Percentiles rank a stretch among this genome's conserved stretches.
phyloP scores from a whole-genome alignment of 2,113 vertebrate species.

The Sebastes schlegelii region DNA sequence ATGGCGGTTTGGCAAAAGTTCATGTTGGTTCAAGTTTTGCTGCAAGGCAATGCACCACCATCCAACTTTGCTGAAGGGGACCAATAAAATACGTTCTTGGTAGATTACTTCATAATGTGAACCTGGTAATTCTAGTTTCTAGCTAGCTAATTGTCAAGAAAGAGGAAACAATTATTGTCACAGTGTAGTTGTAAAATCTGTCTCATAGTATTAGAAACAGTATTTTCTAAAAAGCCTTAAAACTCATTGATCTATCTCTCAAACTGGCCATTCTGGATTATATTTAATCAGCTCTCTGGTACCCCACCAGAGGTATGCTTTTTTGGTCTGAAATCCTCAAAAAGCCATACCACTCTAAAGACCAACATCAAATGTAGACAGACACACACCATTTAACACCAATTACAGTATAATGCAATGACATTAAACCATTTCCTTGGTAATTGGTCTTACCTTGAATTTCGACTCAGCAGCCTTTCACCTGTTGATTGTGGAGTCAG shows the following conservation, averaged over 20 bases:
- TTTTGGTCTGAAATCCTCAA: too few relatives aligned
- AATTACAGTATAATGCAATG: not conserved
- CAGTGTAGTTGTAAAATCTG: not conserved
- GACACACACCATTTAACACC: not conserved
- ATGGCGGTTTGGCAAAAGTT: too few relatives aligned
- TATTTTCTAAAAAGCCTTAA: not conserved
- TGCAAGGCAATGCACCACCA: too few relatives aligned
- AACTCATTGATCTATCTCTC: not conserved
- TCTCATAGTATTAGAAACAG: not conserved
- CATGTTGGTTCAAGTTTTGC: too few relatives aligned
- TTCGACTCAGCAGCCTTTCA: not conserved
- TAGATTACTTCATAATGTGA: too few relatives aligned
- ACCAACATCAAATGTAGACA: too few relatives aligned
- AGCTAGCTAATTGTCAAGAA: not conserved
- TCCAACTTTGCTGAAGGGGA: not conserved
- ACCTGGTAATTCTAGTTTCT: not conserved
- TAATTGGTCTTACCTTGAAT: conserved; percentile 22
- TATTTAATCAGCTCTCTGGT: not conserved
- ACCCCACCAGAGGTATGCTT: not conserved
- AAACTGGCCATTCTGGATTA: not conserved
- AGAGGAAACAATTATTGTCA: not conserved
- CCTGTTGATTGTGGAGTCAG: not conserved
- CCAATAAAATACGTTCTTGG: not conserved
- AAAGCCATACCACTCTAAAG: too few relatives aligned
- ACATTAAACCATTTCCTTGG: not conserved